Evolutionary conservation across 2,113 vertebrate genomes (phyloP), one percentile per base, ranked within the genome.

Genomic region (Tonatia bakeri): DNA sequence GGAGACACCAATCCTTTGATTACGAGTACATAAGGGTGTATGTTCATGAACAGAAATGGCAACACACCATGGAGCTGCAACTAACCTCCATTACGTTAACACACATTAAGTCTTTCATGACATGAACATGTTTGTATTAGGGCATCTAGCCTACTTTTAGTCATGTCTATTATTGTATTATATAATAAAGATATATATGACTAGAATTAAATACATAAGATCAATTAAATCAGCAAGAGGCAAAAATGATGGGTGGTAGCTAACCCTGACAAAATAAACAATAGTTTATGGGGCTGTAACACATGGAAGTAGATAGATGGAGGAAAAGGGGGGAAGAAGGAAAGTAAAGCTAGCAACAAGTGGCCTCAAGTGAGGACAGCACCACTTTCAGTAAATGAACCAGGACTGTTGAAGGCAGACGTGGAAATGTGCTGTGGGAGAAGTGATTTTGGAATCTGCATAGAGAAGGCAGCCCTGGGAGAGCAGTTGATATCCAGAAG

Each of bases 111-210:
- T 67, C 26, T 84, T 89, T 64, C n/a, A 76, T 64, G 85, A 67
- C 91, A 95, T 86, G 88, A 91, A 87, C 26, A 28, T 36, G 13
- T n/a, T 92, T 91, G 67, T 70, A 95, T 86, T 87, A 94, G 28
- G 80, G 80, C 79, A 95, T 56, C 13, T 87, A 87, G 33, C 67
- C 50, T 28, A 8, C 50, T 92, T 95, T 82, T 64, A 82, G 64
- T 86, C 70, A 93, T 50, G 22, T 91, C 33, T 83, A 70, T 81
- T 87, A 94, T 87, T 89, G 94, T 90, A n/a, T 61, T 91, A 86
- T 73, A 33, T 70, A 43, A 92, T 64, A 75, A 94, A 87, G 70
- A 75, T 61, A 90, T 13, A 36, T 43, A 50, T 43, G 38, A 92
- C 54, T 88, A 93, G 47, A 87, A 87, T 80, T 33, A 88, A 91